Evolutionary conservation across 2,113 vertebrate species (phyloP), one percentile per base, ranked within the genome.

Genomic region (Bambusicola thoracicus): DNA sequence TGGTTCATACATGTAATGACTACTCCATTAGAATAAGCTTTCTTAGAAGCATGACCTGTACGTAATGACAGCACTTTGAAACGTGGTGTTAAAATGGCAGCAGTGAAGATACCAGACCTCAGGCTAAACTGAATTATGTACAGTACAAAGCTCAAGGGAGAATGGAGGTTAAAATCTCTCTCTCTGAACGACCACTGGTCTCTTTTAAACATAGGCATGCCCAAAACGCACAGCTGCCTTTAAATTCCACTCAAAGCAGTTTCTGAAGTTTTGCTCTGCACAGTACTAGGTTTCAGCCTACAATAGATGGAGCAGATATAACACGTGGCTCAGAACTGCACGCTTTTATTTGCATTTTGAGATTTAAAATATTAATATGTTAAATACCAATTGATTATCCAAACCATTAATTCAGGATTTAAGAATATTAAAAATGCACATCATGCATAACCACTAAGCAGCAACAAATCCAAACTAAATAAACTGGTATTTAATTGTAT

Each of bases 401-500:
- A 94, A 95, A 91, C 76, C 43, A 96, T 91, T 94, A 85, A 87
- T 87, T 96, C 76, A 66, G 49, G 61, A 86, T 87, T 90, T 96
- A 91, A 83, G 86, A 94, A 96, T 83, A 87, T 87, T 89, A 94
- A 94, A 85, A 88, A 17, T 0, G 2, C 34, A 38, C 73, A 69
- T 85, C 66, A 79, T 85, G 87, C 5, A 2, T 34, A 81, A 87
- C 68, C 1, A 0, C 62, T 94, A 73, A 95, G 92, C 82, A 91
- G 89, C 79, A 49, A 68, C 38, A 87, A 82, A 94, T 86, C 59
- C 73, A 90, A 91, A 93, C 81, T 86, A 85, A 96, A 94, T 81
- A 87, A 91, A 74, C 56, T 81, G 51, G n/a, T 62, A 90, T 95
- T 97, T 96, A 94, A 95, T 73, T 87, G 56, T 83, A 96, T 93